A percentile compares a stretch with the other conserved stretches of the same genome.
phyloP scores from a whole-genome alignment of 2,888 invertebrate species.

The Drosophila putrida region DNA sequence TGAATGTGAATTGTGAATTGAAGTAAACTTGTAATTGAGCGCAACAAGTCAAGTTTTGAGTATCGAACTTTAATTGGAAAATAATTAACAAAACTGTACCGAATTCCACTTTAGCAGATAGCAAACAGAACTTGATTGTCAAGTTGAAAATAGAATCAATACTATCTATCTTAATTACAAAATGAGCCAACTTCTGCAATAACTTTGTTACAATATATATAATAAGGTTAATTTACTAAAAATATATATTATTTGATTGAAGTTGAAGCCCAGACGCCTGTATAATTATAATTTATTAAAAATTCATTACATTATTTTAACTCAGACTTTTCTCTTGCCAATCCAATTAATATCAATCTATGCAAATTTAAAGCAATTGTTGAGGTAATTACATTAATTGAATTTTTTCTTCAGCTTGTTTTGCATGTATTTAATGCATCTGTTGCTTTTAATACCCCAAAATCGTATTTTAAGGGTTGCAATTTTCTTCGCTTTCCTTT shows the following conservation, averaged over 20 bases:
- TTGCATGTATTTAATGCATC: background rate
- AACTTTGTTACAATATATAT: too few relatives aligned
- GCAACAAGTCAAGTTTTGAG: conserved; percentile 13
- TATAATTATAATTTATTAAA: too few relatives aligned
- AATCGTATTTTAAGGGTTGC: conserved; percentile 10
- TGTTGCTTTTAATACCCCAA: background rate
- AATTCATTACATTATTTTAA: too few relatives aligned
- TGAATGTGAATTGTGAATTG: conserved; percentile 59
- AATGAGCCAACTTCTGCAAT: too few relatives aligned
- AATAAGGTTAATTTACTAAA: too few relatives aligned
- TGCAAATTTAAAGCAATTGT: background rate
- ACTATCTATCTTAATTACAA: background rate
- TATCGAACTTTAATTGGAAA: conserved; percentile 34
- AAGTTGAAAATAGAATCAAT: background rate
- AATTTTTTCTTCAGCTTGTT: background rate
- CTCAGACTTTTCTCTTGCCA: background rate
- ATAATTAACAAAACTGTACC: conserved; percentile 30
- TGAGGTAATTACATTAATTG: conserved; percentile 1
- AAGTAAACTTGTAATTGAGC: conserved; percentile 46
- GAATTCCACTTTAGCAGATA: background rate
- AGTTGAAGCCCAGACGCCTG: too few relatives aligned
- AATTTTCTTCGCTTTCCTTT: background rate
- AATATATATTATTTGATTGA: too few relatives aligned
- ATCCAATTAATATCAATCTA: background rate
- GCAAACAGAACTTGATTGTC: background rate